Conservation (phyloP, 2,113 vertebrate genomes). For the Coptodon bakossiorum region DNA sequence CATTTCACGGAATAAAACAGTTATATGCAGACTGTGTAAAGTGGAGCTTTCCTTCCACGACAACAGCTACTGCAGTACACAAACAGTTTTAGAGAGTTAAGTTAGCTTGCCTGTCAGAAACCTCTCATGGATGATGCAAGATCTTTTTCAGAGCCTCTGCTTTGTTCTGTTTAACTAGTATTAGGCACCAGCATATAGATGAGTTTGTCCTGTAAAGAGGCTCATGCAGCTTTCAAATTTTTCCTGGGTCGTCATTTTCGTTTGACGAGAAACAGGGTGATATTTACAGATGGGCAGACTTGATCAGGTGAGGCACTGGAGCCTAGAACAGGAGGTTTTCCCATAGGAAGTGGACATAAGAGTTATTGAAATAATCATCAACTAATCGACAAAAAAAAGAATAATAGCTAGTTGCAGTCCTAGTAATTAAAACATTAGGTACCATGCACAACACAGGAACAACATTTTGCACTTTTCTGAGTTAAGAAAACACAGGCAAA, state of each 20-base stretch:
- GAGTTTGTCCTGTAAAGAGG: not conserved
- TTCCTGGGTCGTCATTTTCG: not conserved
- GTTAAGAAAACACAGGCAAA: not conserved
- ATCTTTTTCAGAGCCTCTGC: not conserved
- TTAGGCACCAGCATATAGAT: not conserved
- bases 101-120: not conserved
- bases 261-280: not conserved
- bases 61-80: not conserved
- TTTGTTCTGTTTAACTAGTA: not conserved
- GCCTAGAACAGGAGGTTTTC: fast-evolving
- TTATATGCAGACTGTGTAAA: not conserved
- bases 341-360: not conserved
- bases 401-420: not conserved
- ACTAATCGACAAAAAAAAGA: not conserved
- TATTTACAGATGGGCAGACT: not conserved
- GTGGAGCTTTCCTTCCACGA: not conserved
- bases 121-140: not conserved
- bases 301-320: not conserved
- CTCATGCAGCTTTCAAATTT: not conserved
- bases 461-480: not conserved
- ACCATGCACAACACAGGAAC: not conserved
- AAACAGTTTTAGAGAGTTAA: not conserved
- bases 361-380: not conserved
- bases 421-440: not conserved
- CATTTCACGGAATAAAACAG: not conserved